These are phyloP conservation scores for Julus scandinavius DNA, from an alignment of 2,888 invertebrate species.

Conservation along the genomic window DNA sequence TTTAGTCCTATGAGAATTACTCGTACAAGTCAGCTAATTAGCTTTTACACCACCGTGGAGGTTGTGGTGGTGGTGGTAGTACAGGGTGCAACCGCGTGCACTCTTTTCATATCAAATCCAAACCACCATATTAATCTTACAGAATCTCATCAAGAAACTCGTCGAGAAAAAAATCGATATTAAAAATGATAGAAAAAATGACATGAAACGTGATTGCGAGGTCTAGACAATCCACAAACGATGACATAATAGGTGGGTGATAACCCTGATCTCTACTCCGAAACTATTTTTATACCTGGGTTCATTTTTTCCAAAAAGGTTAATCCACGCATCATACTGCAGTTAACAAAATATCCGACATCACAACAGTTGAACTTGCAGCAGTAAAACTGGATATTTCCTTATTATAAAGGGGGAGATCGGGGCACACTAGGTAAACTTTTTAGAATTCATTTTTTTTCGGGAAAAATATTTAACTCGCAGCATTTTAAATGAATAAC, in stretches of 20 bases:
- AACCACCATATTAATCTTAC: not conserved
- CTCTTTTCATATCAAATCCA: not conserved
- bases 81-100: constrained; percentile 7
- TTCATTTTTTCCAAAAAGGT: not conserved
- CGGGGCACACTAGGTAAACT: too few relatives aligned
- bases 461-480: too few relatives aligned
- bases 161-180: not conserved
- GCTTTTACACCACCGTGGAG: not conserved
- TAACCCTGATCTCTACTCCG: not conserved
- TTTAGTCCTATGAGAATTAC: constrained; percentile 12
- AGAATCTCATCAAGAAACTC: not conserved
- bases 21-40: constrained; percentile 21
- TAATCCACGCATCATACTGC: not conserved
- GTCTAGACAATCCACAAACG: not conserved
- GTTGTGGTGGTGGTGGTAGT: not conserved
- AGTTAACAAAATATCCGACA: too few relatives aligned
- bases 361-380: too few relatives aligned
- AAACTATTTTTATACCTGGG: not conserved
- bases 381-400: too few relatives aligned
- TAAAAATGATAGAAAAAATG: not conserved
- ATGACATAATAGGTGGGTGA: constrained; percentile 23
- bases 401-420: too few relatives aligned
- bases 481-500: too few relatives aligned
- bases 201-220: not conserved
- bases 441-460: too few relatives aligned